These are phyloP conservation scores for Pelobates fuscus DNA, from an alignment of 2,113 vertebrate species.

Conservation along the genomic window DNA sequence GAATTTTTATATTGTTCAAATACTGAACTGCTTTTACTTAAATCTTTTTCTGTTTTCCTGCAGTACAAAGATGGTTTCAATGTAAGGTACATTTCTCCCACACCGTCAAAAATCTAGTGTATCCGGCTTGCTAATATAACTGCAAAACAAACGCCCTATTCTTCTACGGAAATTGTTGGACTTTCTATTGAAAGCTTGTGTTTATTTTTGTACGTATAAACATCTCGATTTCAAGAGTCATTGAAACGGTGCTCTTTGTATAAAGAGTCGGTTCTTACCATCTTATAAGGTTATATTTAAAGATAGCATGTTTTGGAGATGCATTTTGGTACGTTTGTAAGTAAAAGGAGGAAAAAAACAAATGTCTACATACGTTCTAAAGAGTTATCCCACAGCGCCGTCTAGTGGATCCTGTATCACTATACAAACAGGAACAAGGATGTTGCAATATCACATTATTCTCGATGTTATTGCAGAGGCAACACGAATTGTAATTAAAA, in stretches of 20 bases:
- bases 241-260: constrained; percentile 6
- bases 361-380: background rate
- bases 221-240: constrained; percentile 10
- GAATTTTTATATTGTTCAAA: too few relatives aligned
- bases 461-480: background rate
- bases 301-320: background rate
- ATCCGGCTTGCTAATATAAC: background rate
- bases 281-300: constrained; percentile 20
- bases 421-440: too few relatives aligned
- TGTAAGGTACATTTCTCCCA: background rate
- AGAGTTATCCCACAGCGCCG: constrained; percentile 62
- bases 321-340: constrained; percentile 2
- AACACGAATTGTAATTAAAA: background rate
- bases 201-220: background rate
- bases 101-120: background rate
- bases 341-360: background rate
- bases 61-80: background rate
- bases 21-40: too few relatives aligned
- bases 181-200: background rate
- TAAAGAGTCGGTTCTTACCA: background rate
- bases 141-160: background rate
- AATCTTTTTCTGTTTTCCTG: too few relatives aligned
- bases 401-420: constrained; percentile 59
- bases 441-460: background rate
- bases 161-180: background rate